Base-by-base conservation (phyloP, 1,140 invertebrate species). In the Neelides sp. region DNA sequence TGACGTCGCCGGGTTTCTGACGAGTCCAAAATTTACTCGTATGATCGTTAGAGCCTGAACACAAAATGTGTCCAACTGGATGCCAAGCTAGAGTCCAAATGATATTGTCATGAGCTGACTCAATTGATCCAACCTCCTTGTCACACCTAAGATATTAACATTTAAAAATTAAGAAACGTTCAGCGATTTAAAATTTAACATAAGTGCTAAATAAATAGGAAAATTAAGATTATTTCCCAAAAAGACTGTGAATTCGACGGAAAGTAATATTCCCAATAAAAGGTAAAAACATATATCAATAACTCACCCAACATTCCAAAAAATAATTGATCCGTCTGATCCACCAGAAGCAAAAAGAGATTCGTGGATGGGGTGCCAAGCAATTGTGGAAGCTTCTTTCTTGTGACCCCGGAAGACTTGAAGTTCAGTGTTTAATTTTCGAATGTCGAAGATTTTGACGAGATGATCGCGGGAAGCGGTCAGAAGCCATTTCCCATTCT, bases 31-130 rank as follows among this genome's bases (percentile, higher is more conserved):
- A 99, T 72, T 98, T 98, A 41, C 79, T 93, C 3, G 91, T 91
- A 62, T 97, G 93, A 71, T 98, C 94, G 71, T 98, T 98, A 20
- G 92, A 96, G 4, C 94, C 93, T 3, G 93, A 95, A 63, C 91
- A 95, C 2, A 99, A 70, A 60, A 99, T 97, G 66, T 99, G 96
- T 4, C 96, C 96, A 4, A 98, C 68, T 1, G 96, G 96, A 76
- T 99, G 96, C 95, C 96, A 99, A 19, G 91, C 88, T 55, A 99
- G 71, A 13, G 90, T 89, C 95, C 95, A 98, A 1, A 99, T 91
- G 64, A 97, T 97, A 62, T 90, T 95, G 68, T 99, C 95, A 69
- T 99, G 95, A 22, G 94, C 95, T 64, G 92, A 83, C 70, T 98
- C 94, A 63, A 99, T 95, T 22, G 85, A 82, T 3, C 94, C 95